A percentile compares a stretch with the other conserved stretches of the same genome.
Conservation (phyloP, 2,113 vertebrate genomes). For the Phycodurus eques region DNA sequence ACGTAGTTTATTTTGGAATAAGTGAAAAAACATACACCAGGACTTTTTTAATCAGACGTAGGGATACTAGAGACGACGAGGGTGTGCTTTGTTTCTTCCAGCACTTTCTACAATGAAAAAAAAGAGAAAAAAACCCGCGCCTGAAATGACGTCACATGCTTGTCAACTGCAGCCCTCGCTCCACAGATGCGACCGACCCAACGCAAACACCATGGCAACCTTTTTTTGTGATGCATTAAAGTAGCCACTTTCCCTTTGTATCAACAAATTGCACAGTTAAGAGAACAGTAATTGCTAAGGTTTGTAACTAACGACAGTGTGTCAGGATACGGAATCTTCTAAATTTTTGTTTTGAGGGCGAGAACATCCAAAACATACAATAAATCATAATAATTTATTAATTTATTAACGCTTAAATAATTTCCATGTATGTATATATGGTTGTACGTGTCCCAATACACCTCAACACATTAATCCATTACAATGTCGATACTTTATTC, state of each 20-base stretch:
- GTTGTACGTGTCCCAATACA: not conserved
- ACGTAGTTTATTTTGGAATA: not conserved
- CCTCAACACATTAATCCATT: not conserved
- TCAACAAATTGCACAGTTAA: not conserved
- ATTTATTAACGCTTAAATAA: not conserved
- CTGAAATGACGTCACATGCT: slow-evolving; percentile 64
- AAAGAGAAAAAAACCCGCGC: slow-evolving; percentile 59
- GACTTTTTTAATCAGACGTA: slow-evolving; percentile 60
- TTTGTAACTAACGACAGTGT: not conserved
- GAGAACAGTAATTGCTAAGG: too few relatives aligned
- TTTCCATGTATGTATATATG: not conserved
- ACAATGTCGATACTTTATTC: not conserved
- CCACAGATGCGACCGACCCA: slow-evolving; percentile 33
- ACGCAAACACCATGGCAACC: slow-evolving; percentile 43
- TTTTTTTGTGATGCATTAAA: not conserved
- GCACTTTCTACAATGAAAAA: slow-evolving; percentile 69
- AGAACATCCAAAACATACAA: not conserved
- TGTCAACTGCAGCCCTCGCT: slow-evolving; percentile 60
- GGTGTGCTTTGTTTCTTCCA: slow-evolving; percentile 74
- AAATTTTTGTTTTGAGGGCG: not conserved
- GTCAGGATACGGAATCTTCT: not conserved
- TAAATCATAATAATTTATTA: not conserved
- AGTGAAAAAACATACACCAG: not conserved
- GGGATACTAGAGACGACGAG: slow-evolving; percentile 33
- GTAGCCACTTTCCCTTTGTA: not conserved